Evolutionary conservation across 1,140 invertebrate genomes (phyloP).

Genomic region (Uloborus diversus): DNA sequence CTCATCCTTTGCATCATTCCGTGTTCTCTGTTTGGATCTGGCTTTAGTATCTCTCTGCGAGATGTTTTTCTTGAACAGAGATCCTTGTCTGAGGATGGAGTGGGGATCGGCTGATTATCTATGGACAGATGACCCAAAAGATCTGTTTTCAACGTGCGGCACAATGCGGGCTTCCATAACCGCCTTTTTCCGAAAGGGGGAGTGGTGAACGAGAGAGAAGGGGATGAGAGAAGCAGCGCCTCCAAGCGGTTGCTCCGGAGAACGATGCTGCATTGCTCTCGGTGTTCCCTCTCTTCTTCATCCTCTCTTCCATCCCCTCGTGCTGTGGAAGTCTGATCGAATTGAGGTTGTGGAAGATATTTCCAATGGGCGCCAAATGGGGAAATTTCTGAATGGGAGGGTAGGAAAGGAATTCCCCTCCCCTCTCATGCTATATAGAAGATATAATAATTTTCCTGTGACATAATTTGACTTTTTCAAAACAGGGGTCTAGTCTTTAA

Average conservation of each 20-base stretch:
- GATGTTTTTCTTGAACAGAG: too few species aligned
- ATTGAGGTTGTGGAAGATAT: too few species aligned
- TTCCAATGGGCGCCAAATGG: too few species aligned
- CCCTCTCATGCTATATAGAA: too few species aligned
- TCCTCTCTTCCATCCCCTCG: not conserved
- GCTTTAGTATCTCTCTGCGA: too few species aligned
- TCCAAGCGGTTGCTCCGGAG: conserved; percentile 20
- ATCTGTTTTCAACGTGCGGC: not conserved
- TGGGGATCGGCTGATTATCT: not conserved
- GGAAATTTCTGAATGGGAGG: not conserved
- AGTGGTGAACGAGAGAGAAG: not conserved
- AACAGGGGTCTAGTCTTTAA: too few species aligned
- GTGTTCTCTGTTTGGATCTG: too few species aligned
- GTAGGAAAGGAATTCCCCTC: too few species aligned
- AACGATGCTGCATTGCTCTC: conserved; percentile 26
- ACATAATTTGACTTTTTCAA: too few species aligned
- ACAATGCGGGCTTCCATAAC: conserved; percentile 20
- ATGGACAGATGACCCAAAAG: conserved; percentile 1
- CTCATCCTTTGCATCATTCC: not conserved
- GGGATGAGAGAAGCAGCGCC: not conserved
- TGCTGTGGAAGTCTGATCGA: not conserved
- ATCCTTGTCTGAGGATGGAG: too few species aligned
- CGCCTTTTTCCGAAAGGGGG: conserved; percentile 9
- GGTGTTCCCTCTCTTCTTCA: not conserved
- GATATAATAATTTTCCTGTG: too few species aligned